Percentiles rank a stretch among this genome's conserved stretches.
These are phyloP conservation scores for Eretmochelys imbricata DNA, from an alignment of 2,113 vertebrate species.

Conservation along the genomic window DNA sequence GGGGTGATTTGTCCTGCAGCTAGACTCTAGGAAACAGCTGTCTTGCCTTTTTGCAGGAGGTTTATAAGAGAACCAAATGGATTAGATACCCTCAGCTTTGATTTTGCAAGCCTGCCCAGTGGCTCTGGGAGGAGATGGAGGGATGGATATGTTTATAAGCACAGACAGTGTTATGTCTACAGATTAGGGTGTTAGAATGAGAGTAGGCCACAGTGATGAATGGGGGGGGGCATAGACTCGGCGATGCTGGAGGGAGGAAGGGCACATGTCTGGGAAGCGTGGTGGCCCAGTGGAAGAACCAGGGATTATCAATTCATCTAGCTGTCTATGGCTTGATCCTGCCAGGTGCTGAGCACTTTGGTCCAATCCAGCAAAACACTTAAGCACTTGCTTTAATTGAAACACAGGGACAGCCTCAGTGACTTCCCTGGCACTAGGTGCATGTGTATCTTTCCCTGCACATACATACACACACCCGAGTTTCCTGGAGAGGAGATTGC, in stretches of 20 bases:
- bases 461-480: accelerated
- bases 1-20: neutral
- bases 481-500: accelerated
- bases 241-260: accelerated
- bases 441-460: accelerated
- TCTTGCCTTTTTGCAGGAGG: neutral
- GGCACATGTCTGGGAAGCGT: neutral
- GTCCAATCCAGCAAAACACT: accelerated
- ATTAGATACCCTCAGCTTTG: neutral
- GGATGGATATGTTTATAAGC: neutral
- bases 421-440: neutral
- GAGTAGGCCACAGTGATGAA: neutral
- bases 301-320: neutral
- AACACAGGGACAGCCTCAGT: accelerated
- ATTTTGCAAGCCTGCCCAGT: accelerated
- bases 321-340: accelerated
- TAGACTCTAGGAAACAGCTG: neutral
- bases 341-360: neutral
- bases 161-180: accelerated
- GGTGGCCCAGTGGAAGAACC: neutral
- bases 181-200: neutral
- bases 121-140: neutral
- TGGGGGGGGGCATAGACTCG: accelerated
- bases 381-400: accelerated
- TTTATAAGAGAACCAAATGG: accelerated